These are phyloP conservation scores for Tyrannus savana DNA, from an alignment of 2,113 vertebrate genomes.

Conservation along the genomic window DNA sequence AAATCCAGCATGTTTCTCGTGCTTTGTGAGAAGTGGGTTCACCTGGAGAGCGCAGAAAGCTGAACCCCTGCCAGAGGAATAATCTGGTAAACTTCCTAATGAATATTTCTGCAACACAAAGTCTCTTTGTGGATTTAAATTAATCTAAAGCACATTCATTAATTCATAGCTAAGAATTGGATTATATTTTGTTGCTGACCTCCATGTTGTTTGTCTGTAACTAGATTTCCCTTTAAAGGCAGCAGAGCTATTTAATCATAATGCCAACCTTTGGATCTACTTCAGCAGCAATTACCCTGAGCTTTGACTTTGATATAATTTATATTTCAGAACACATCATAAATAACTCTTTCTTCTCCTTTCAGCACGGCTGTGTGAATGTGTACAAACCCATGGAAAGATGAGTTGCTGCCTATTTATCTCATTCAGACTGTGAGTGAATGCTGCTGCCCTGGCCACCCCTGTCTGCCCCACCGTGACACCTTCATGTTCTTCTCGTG, in stretches of 20 bases:
- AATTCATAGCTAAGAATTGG: conserved; percentile 67
- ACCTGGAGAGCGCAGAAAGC: conserved; percentile 15
- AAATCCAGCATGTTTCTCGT: not conserved
- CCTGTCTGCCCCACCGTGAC: not conserved
- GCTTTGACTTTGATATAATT: conserved; percentile 62
- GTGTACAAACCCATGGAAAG: not conserved
- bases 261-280: conserved; percentile 58
- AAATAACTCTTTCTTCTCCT: conserved; percentile 57
- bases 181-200: conserved; percentile 66
- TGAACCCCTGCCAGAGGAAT: conserved; percentile 51
- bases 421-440: not conserved
- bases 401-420: not conserved
- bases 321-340: conserved; percentile 38
- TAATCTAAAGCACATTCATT: conserved; percentile 71
- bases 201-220: conserved; percentile 66
- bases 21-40: not conserved
- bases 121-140: conserved; percentile 67
- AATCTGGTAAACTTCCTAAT: conserved; percentile 56
- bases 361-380: not conserved
- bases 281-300: conserved; percentile 64
- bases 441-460: not conserved
- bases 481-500: not conserved
- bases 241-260: conserved; percentile 63
- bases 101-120: conserved; percentile 64
- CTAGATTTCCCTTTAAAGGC: conserved; percentile 61